Base-by-base conservation (phyloP, 1,140 invertebrate species). In the Trachymyrmex septentrionalis region DNA sequence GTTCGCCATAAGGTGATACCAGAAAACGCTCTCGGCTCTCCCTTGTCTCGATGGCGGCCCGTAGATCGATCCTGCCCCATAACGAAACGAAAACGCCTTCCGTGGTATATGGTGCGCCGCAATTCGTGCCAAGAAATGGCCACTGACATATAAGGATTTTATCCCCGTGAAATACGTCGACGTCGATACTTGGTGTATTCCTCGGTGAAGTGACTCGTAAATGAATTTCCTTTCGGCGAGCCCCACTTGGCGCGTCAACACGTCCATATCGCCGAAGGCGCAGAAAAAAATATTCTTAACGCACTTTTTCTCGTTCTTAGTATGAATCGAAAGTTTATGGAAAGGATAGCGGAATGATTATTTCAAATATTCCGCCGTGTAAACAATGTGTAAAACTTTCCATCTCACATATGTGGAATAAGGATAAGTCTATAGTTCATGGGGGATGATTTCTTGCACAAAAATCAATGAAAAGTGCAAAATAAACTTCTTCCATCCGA, bases 1-100 rank as follows among this genome's bases (percentile, higher is more conserved):
- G 91, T 80, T 92, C 88, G 91, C 92, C 91, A 92, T 92, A 92
- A 88, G 92, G 92, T 91, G 85, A 88, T 91, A 87, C 91, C 92
- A 91, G 91, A 92, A 92, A 92, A 91, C 92, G 85, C 90, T 90
- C 88, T 91, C 53, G 84, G 87, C 85, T 91, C 88, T 88, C 82
- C 87, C 82, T 86, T 90, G 88, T 64, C 75, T 82, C 87, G 86
- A 92, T 92, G 92, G 91, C 87, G 88, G 87, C 73, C 90, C 72
- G 77, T 92, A 88, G 91, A 92, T 92, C 92, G 91, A 92, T 90
- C 87, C 89, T 89, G 85, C 88, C 87, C 88, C 81, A 86, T 87
- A 90, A 85, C 12, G 80, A 91, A 91, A 91, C 85, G 85, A 91
- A 88, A 90, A 86, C 90, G 90, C 90, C 90, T 91, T 91, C 89